Percentiles rank a stretch among this genome's conserved stretches.
These are phyloP conservation scores for Cynocephalus volans DNA, from an alignment of 2,113 vertebrate species.

Conservation along the genomic window DNA sequence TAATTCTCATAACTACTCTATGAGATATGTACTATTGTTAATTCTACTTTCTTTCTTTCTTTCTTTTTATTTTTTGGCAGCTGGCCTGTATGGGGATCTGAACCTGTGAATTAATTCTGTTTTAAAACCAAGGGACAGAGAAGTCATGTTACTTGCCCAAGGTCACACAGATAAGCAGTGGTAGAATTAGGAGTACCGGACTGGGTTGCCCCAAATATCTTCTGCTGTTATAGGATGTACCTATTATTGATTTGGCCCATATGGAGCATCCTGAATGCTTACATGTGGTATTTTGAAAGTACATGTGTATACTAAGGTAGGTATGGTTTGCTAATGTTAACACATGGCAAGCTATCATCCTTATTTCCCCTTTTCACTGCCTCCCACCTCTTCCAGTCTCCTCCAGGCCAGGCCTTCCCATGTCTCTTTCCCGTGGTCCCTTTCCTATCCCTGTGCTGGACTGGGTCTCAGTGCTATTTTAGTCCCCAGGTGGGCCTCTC, in stretches of 20 bases:
- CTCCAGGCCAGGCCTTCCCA: not conserved
- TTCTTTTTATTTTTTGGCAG: too few relatives aligned
- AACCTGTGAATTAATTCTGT: not conserved
- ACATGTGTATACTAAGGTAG: not conserved
- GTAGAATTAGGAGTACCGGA: not conserved
- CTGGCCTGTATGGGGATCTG: too few relatives aligned
- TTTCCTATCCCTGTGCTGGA: not conserved
- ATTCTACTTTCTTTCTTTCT: not conserved
- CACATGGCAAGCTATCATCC: not conserved
- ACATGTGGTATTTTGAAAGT: not conserved
- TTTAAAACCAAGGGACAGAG: not conserved
- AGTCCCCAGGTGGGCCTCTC: not conserved
- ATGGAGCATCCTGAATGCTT: not conserved
- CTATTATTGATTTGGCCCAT: not conserved
- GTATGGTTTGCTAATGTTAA: not conserved
- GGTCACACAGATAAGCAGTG: not conserved
- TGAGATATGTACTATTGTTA: not conserved
- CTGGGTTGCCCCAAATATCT: not conserved
- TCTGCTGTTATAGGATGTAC: not conserved
- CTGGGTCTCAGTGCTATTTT: not conserved
- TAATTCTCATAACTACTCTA: conserved; percentile 17
- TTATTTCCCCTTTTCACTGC: not conserved
- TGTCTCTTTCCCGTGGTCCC: not conserved
- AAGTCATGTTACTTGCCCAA: not conserved
- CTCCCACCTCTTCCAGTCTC: not conserved